These are phyloP conservation scores for Synergus itoensis DNA, from an alignment of 2,888 invertebrate genomes.

Conservation along the genomic window DNA sequence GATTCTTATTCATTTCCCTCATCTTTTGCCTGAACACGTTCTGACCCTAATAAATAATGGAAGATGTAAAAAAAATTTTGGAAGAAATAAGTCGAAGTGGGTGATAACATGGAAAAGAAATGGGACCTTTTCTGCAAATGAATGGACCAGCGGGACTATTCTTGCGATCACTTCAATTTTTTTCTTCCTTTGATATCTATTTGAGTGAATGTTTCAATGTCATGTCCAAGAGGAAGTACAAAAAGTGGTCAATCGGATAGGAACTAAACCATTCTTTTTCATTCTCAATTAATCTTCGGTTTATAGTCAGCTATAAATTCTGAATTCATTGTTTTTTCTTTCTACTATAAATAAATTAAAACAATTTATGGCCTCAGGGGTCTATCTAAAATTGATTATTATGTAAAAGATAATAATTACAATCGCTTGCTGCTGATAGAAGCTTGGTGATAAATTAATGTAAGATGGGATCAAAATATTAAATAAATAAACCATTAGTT, in stretches of 20 bases:
- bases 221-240: slow-evolving; percentile 26
- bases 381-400: neutral
- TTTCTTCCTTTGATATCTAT: slow-evolving; percentile 1
- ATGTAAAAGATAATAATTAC: neutral
- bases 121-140: slow-evolving; percentile 7
- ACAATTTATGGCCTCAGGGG: neutral
- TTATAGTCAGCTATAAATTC: neutral
- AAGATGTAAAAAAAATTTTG: neutral
- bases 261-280: slow-evolving; percentile 15
- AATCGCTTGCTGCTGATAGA: neutral
- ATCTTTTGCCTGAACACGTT: neutral
- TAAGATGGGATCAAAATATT: neutral
- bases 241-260: slow-evolving; percentile 26
- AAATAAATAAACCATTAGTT: neutral
- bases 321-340: neutral
- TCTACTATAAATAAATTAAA: neutral
- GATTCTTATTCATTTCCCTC: neutral
- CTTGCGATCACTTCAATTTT: slow-evolving; percentile 8
- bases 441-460: neutral
- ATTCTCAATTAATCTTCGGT: neutral
- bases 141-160: slow-evolving; percentile 15
- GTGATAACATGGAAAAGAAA: slow-evolving; percentile 22
- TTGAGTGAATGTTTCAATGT: slow-evolving; percentile 29
- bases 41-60: slow-evolving; percentile 18
- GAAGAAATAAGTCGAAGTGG: slow-evolving; percentile 13